phyloP scores from a whole-genome alignment of 2,888 invertebrate species.

The Synergus japonicus region DNA sequence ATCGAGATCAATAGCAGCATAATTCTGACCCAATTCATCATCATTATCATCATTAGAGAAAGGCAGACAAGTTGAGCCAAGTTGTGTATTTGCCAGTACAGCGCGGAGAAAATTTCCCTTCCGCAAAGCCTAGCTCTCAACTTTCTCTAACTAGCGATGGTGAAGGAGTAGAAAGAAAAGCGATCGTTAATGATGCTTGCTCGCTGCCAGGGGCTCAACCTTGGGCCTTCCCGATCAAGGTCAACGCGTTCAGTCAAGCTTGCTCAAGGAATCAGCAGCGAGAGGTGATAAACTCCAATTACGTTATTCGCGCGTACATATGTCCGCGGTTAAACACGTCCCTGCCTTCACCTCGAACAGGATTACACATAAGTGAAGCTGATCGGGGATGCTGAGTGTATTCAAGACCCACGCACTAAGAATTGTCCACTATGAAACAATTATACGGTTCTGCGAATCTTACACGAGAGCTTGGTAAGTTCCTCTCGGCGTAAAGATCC shows the following conservation, averaged over 20 bases:
- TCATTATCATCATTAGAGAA: no score
- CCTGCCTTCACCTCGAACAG: conserved; percentile 28
- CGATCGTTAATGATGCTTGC: conserved; percentile 39
- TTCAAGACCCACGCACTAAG: conserved; percentile 58
- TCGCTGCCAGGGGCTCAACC: conserved; percentile 34
- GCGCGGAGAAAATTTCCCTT: neutral
- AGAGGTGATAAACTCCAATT: conserved; percentile 54
- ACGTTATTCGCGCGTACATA: conserved; percentile 50
- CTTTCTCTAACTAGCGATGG: neutral
- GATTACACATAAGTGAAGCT: conserved; percentile 36
- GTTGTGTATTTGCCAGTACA: neutral
- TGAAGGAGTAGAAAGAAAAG: conserved; percentile 25
- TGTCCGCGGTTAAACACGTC: conserved; percentile 37
- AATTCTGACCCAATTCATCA: neutral
- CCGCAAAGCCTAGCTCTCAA: neutral
- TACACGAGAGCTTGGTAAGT: conserved; percentile 64
- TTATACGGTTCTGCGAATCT: conserved; percentile 69
- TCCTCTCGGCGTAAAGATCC: conserved; percentile 59
- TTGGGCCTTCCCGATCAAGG: conserved; percentile 45
- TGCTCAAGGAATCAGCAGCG: conserved; percentile 46
- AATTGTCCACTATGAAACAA: conserved; percentile 66
- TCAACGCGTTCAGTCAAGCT: conserved; percentile 33
- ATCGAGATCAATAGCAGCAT: neutral
- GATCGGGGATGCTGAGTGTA: conserved; percentile 61
- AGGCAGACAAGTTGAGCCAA: neutral